Evolutionary conservation across 2,113 vertebrate species (phyloP).

Genomic region (Heterochromis multidens): DNA sequence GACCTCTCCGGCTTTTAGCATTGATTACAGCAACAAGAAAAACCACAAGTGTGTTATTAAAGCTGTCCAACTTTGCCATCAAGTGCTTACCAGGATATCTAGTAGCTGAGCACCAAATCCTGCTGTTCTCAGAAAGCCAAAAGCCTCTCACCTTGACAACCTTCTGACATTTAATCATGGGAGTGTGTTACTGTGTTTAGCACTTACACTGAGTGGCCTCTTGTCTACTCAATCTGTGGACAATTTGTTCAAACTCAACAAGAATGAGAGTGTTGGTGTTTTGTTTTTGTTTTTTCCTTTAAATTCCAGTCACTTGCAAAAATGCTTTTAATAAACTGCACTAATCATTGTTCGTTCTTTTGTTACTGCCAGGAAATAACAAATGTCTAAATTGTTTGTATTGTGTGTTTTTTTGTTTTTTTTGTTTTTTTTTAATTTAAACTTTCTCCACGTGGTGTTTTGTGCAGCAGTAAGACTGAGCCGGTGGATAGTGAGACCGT

Average conservation of each 20-base stretch:
- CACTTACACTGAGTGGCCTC: conserved; percentile 15
- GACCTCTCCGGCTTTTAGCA: conserved; percentile 20
- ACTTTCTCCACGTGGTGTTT: neutral
- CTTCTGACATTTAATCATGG: conserved; percentile 58
- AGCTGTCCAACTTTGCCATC: conserved; percentile 68
- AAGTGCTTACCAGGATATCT: conserved; percentile 65
- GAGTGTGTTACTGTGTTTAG: conserved; percentile 29
- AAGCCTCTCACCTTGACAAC: conserved; percentile 49
- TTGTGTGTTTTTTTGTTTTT: neutral
- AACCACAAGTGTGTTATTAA: conserved; percentile 62
- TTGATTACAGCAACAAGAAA: conserved; percentile 66
- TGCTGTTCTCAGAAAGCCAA: conserved; percentile 30
- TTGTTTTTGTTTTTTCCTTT: neutral
- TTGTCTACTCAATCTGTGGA: neutral
- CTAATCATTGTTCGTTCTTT: neutral
- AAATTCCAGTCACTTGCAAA: neutral
- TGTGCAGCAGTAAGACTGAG: conserved; percentile 87
- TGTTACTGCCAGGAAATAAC: neutral
- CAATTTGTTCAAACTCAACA: neutral
- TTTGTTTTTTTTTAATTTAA: neutral
- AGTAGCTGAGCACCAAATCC: conserved; percentile 51
- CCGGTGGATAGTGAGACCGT: conserved; percentile 93
- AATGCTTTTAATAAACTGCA: neutral
- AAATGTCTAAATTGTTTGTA: neutral
- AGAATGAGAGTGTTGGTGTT: neutral